Evolutionary conservation across 1,140 invertebrate species (phyloP).

Genomic region (Eurosta solidaginis): DNA sequence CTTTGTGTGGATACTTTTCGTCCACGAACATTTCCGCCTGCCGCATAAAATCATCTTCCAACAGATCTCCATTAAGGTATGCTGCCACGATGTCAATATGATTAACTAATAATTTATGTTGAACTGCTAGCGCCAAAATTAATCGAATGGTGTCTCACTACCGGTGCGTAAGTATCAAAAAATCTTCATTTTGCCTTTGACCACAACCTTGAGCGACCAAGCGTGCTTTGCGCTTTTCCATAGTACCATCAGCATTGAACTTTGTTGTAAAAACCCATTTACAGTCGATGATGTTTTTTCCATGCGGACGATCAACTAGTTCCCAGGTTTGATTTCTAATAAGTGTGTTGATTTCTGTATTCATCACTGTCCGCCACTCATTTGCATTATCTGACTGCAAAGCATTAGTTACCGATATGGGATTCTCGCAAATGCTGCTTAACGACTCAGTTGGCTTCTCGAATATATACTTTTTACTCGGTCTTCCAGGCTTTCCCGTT

Average conservation of each 20-base stretch:
- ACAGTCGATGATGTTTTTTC: constrained; percentile 34
- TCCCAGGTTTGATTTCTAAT: constrained; percentile 38
- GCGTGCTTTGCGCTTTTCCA: constrained; percentile 35
- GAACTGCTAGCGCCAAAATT: too few relatives aligned
- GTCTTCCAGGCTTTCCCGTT: neutral
- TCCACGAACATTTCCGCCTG: too few relatives aligned
- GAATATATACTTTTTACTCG: neutral
- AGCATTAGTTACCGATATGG: constrained; percentile 31
- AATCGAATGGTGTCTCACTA: too few relatives aligned
- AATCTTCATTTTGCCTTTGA: constrained; percentile 53
- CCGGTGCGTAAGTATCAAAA: constrained; percentile 57
- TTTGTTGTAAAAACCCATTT: constrained; percentile 43
- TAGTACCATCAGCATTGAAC: constrained; percentile 27
- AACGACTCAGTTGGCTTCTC: neutral
- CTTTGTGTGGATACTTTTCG: neutral
- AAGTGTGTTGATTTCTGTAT: too few relatives aligned
- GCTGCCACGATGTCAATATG: too few relatives aligned
- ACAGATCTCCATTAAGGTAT: too few relatives aligned
- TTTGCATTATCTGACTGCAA: neutral
- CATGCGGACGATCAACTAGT: constrained; percentile 34
- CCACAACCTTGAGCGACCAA: constrained; percentile 55
- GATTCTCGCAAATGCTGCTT: neutral
- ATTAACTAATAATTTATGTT: too few relatives aligned
- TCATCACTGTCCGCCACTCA: constrained; percentile 40
- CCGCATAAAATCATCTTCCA: too few relatives aligned